These are phyloP conservation scores for Trinectes maculatus DNA, from an alignment of 2,113 vertebrate species.

Conservation along the genomic window DNA sequence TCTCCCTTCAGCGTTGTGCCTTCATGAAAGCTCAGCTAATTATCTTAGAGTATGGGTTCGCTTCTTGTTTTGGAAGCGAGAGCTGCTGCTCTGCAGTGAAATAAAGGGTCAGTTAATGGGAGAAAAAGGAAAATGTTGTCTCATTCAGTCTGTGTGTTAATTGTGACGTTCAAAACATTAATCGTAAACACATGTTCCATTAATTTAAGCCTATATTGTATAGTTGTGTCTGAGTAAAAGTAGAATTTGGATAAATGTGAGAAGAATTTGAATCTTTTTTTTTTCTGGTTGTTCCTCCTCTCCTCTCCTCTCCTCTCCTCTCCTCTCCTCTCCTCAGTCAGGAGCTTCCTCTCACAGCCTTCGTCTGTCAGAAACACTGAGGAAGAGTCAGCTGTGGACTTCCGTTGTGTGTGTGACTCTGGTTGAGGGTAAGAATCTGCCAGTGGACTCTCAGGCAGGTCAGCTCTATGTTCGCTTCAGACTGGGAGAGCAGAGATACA, in stretches of 20 bases:
- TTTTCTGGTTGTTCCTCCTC: not conserved
- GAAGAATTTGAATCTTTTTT: not conserved
- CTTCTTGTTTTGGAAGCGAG: constrained; percentile 18
- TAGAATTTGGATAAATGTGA: not conserved
- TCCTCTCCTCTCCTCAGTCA: constrained; percentile 40
- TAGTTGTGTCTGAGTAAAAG: not conserved
- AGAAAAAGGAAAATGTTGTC: not conserved
- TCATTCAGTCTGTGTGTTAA: constrained; percentile 1
- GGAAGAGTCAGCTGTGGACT: constrained; percentile 92
- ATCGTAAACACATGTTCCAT: not conserved
- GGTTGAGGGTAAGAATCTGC: constrained; percentile 88
- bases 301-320: not conserved
- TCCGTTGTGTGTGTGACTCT: constrained; percentile 88
- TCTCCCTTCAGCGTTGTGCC: constrained; percentile 29
- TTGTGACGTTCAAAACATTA: constrained; percentile 2
- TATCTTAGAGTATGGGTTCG: constrained; percentile 30
- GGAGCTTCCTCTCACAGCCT: constrained; percentile 27
- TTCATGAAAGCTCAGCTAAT: constrained; percentile 50
- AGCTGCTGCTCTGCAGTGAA: constrained; percentile 2
- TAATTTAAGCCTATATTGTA: constrained; percentile 1
- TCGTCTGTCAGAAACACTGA: constrained; percentile 80
- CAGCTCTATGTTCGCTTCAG: constrained; percentile 89
- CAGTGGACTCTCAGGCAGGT: constrained; percentile 76
- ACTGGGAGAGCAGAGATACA: constrained; percentile 92
- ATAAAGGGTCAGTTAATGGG: constrained; percentile 6